Conservation (phyloP, 2,113 vertebrate species). For the Chaetura pelagica region DNA sequence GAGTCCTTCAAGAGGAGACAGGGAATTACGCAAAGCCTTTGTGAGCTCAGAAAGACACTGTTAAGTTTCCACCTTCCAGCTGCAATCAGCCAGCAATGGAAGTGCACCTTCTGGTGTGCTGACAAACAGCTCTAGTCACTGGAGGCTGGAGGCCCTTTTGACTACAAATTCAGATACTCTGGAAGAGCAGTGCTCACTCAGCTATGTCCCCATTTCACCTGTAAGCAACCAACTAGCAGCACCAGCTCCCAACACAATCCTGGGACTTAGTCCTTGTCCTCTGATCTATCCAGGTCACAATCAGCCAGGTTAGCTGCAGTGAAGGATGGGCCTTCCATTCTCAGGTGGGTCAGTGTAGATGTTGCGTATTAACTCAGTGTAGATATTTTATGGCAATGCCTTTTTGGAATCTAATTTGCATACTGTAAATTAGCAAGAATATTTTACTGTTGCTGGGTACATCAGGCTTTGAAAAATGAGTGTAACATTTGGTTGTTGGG, state of each 20-base stretch:
- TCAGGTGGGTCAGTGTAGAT: neutral
- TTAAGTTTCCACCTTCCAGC: neutral
- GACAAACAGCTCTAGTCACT: too few relatives aligned
- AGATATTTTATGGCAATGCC: neutral
- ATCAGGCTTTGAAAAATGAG: neutral
- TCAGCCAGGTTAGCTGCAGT: neutral
- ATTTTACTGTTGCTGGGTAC: neutral
- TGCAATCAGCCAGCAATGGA: neutral
- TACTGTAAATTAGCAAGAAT: neutral
- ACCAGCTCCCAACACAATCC: neutral
- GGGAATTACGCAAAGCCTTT: neutral
- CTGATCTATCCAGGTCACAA: neutral
- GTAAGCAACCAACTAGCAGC: neutral
- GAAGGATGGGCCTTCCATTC: neutral
- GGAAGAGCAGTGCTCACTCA: neutral
- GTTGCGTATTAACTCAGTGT: neutral
- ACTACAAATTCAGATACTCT: neutral
- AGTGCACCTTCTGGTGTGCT: neutral
- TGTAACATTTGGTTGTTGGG: neutral
- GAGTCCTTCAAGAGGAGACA: rapidly evolving
- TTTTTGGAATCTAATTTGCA: neutral
- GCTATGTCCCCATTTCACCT: rapidly evolving
- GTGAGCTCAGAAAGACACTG: neutral
- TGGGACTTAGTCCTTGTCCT: neutral
- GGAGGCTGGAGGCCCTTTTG: neutral